A percentile compares a stretch with the other conserved stretches of the same genome.
Evolutionary conservation across 35 echinoderm and acorn worm species (phyloP).

Genomic region (Ophiothrix spiculata): DNA sequence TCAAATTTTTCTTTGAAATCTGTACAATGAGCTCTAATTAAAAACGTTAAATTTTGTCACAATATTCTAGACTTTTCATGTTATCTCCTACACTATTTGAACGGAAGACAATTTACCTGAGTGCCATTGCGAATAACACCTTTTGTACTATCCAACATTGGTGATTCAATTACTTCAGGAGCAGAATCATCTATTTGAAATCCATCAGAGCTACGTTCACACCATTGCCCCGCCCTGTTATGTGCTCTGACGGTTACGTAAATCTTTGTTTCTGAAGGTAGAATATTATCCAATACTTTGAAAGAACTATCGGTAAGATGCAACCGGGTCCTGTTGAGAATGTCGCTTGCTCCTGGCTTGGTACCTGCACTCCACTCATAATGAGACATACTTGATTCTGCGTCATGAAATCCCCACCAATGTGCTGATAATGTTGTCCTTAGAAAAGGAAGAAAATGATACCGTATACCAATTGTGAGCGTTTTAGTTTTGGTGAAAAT

Average conservation of each 20-base stretch:
- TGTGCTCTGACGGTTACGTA: conserved; percentile 35
- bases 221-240: conserved; percentile 25
- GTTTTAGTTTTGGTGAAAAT: too few relatives aligned
- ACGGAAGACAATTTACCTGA: too few relatives aligned
- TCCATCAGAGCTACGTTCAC: conserved; percentile 36
- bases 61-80: too few relatives aligned
- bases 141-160: background rate
- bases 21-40: too few relatives aligned
- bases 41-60: too few relatives aligned
- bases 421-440: background rate
- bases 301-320: conserved; percentile 34
- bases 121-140: background rate
- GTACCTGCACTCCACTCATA: conserved; percentile 58
- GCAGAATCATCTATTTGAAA: conserved; percentile 25
- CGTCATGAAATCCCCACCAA: conserved; percentile 47
- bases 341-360: conserved; percentile 27
- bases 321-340: background rate
- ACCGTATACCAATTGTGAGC: too few relatives aligned
- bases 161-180: conserved; percentile 6
- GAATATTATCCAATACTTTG: background rate
- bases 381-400: conserved; percentile 40
- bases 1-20: too few relatives aligned
- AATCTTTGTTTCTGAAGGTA: conserved; percentile 12
- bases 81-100: too few relatives aligned
- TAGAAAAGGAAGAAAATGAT: too few relatives aligned